A percentile compares a stretch with the other conserved stretches of the same genome.
phyloP scores from a whole-genome alignment of 2,888 invertebrate genomes.

The Antitype chi region DNA sequence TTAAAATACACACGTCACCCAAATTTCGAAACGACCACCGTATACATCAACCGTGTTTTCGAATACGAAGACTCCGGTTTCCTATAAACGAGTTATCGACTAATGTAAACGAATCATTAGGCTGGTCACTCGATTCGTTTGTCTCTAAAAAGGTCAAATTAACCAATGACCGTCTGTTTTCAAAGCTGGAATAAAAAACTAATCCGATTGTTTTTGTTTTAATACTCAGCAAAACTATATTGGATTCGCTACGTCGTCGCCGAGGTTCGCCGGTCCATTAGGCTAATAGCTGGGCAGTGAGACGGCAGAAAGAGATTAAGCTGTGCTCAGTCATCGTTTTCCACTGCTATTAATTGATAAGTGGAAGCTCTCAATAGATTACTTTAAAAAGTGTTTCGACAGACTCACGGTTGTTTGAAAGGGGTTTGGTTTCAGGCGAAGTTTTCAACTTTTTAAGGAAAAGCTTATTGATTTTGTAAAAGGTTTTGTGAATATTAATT shows the following conservation, averaged over 20 bases:
- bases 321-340: conserved; percentile 84
- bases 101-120: conserved; percentile 53
- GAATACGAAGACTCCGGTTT: conserved; percentile 23
- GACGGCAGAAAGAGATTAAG: conserved; percentile 86
- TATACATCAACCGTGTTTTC: conserved; percentile 13
- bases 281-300: conserved; percentile 86
- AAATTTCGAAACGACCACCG: conserved; percentile 9
- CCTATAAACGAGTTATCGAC: conserved; percentile 44
- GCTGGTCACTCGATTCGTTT: conserved; percentile 38
- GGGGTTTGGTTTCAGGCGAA: conserved; percentile 36
- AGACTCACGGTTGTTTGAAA: conserved; percentile 55
- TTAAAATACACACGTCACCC: conserved; percentile 31
- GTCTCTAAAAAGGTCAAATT: conserved; percentile 41
- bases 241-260: conserved; percentile 76
- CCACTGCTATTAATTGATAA: conserved; percentile 84
- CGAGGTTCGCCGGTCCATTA: conserved; percentile 82
- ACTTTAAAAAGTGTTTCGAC: conserved; percentile 64
- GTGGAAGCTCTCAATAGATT: conserved; percentile 75
- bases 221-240: conserved; percentile 75
- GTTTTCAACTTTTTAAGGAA: conserved; percentile 20
- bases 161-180: conserved; percentile 51
- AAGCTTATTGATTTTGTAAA: conserved; percentile 35
- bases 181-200: conserved; percentile 46
- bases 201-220: conserved; percentile 74
- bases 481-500: conserved; percentile 39